Percentiles rank a stretch among this genome's conserved stretches.
phyloP scores from a whole-genome alignment of 2,888 invertebrate genomes.

The Lasioglossum pauxillum region DNA sequence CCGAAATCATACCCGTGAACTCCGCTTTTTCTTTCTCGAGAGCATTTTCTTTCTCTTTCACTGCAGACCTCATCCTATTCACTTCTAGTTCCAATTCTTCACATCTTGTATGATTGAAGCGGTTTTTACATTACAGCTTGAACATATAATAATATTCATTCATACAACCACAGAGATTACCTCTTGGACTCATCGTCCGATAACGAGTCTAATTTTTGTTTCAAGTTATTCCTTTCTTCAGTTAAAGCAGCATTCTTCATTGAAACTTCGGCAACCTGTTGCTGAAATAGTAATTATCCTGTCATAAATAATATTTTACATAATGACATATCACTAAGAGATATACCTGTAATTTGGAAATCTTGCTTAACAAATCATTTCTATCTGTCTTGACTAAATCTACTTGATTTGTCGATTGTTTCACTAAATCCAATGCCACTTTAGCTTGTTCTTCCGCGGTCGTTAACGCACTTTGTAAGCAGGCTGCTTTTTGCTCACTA shows the following conservation, averaged over 20 bases:
- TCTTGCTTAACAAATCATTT: slow-evolving; percentile 64
- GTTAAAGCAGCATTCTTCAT: slow-evolving; percentile 61
- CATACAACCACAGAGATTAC: slow-evolving; percentile 50
- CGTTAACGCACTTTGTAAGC: slow-evolving; percentile 61
- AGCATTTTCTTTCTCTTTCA: slow-evolving; percentile 69
- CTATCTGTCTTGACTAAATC: slow-evolving; percentile 64
- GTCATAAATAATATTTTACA: slow-evolving; percentile 13
- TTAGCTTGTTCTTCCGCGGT: slow-evolving; percentile 66
- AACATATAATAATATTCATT: background rate
- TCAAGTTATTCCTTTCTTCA: slow-evolving; percentile 70
- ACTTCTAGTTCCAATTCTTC: slow-evolving; percentile 70
- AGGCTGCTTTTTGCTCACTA: slow-evolving; percentile 62
- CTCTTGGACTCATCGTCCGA: slow-evolving; percentile 69
- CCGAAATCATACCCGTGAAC: slow-evolving; percentile 65
- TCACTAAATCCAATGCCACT: slow-evolving; percentile 69
- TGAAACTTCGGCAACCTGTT: slow-evolving; percentile 61
- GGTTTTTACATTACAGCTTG: slow-evolving; percentile 33
- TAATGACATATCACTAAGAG: background rate
- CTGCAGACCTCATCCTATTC: slow-evolving; percentile 61
- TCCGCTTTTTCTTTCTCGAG: slow-evolving; percentile 66
- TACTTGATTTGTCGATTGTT: slow-evolving; percentile 65
- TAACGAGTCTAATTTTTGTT: slow-evolving; percentile 62
- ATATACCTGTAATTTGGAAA: slow-evolving; percentile 63
- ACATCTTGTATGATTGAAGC: slow-evolving; percentile 63
- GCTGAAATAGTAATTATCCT: slow-evolving; percentile 49